Conservation (phyloP, 1,140 invertebrate genomes). For the Nasonia giraulti region DNA sequence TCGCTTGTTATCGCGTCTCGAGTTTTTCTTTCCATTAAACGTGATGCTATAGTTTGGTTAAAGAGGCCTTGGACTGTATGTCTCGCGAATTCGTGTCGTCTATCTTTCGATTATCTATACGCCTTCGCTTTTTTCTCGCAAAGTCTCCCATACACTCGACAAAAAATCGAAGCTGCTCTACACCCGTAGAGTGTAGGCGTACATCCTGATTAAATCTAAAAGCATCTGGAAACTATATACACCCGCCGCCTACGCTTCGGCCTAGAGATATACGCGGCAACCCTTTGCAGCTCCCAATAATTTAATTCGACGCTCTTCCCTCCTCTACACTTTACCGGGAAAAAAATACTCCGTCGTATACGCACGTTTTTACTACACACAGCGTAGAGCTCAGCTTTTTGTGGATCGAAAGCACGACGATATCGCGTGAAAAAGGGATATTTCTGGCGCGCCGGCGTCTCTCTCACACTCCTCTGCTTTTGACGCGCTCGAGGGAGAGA, state of each 20-base stretch:
- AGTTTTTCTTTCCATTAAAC: neutral
- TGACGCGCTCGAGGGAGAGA: neutral
- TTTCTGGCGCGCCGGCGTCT: neutral
- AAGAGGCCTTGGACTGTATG: neutral
- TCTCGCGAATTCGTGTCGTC: neutral
- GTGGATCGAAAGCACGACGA: neutral
- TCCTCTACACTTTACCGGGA: neutral
- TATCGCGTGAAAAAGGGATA: constrained; percentile 2
- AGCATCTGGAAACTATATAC: neutral
- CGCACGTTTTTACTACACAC: no score
- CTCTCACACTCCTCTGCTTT: neutral
- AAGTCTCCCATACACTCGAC: neutral
- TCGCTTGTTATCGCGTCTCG: constrained; percentile 10
- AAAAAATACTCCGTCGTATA: neutral
- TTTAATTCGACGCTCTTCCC: neutral
- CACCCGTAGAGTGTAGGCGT: neutral
- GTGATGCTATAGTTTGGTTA: neutral
- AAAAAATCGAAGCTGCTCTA: neutral
- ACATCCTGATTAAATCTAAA: neutral
- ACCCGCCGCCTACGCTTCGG: neutral
- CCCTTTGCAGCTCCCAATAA: neutral
- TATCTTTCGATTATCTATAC: no score
- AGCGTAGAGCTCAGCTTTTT: neutral
- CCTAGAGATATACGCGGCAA: neutral
- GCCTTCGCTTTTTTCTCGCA: neutral